Evolutionary conservation across 1,140 invertebrate species (phyloP), one percentile per base, ranked within the genome.

Genomic region (Bathynomus jamesi): DNA sequence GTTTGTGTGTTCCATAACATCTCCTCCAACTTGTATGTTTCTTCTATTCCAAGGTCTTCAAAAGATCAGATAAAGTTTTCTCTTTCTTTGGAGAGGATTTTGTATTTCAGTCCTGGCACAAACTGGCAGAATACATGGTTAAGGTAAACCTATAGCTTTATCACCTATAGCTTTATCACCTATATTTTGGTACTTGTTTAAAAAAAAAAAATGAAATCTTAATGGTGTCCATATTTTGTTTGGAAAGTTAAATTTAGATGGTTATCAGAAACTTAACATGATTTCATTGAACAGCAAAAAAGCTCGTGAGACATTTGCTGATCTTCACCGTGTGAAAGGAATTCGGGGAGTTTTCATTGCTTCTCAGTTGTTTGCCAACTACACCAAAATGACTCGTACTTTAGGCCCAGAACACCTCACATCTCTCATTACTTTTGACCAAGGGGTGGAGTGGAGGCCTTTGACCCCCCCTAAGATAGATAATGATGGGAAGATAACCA

Each of bases 311-410:
- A 81, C 90, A 10, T 95, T 96, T 84, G 90, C 91, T n/a, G 94
- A 96, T 80, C 80, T 96, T 0, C 92, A 95, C 79, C 91, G 90
- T 81, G 90, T 96, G 0, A 88, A 92, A 80, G 93, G 93, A 8
- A 80, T 96, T 13, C 85, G 88, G 28, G 94, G 94, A 4, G 90
- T 95, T 67, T 96, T 94, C 81, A 94, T 96, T 73, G 93, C 91
- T 0, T 94, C 92, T 0, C 89, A 91, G 80, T 86, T 94, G 0
- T 78, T 80, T 31, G 62, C 73, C 5, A 86, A 86, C 78, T 83
- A 82, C 3, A 68, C n/a, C 17, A 32, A 28, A 32, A 46, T 28
- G 7, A 67, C 82, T 3, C 84, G 84, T 63, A 78, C 76, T 13
- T 85, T 93, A 13, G 87, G 86, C 11, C 88, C 89, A 0, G 90